Evolutionary conservation across 2,797 vertebrate species (phyloP).

Genomic region (Amblyraja radiata): DNA sequence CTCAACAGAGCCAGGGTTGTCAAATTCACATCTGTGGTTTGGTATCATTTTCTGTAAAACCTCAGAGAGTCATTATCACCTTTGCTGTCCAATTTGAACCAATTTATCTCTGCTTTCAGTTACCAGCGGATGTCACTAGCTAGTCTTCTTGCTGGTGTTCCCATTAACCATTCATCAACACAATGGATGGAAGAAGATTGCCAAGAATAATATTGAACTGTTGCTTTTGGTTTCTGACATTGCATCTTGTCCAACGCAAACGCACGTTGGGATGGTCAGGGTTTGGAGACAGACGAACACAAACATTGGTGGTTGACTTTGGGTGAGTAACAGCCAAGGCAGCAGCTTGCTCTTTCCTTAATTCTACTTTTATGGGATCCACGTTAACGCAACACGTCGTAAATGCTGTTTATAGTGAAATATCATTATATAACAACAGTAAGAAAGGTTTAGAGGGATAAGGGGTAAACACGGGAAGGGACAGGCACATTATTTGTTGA

Average conservation of each 20-base stretch:
- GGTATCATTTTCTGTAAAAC: not conserved
- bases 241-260: not conserved
- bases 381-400: not conserved
- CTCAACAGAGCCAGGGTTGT: not conserved
- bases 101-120: not conserved
- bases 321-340: not conserved
- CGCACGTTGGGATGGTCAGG: not conserved
- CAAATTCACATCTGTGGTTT: not conserved
- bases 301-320: not conserved
- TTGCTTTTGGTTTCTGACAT: not conserved
- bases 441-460: too few relatives aligned
- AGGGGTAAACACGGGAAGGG: too few relatives aligned
- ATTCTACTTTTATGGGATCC: not conserved
- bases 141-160: not conserved
- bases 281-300: not conserved
- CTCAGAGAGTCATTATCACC: not conserved
- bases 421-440: too few relatives aligned
- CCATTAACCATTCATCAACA: not conserved
- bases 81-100: not conserved
- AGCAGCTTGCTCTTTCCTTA: not conserved
- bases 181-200: not conserved
- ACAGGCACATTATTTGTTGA: too few relatives aligned
- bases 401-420: too few relatives aligned
- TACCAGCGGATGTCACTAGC: not conserved
- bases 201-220: not conserved